phyloP scores from a whole-genome alignment of 2,797 vertebrate genomes.

The Myotis pilosus region DNA sequence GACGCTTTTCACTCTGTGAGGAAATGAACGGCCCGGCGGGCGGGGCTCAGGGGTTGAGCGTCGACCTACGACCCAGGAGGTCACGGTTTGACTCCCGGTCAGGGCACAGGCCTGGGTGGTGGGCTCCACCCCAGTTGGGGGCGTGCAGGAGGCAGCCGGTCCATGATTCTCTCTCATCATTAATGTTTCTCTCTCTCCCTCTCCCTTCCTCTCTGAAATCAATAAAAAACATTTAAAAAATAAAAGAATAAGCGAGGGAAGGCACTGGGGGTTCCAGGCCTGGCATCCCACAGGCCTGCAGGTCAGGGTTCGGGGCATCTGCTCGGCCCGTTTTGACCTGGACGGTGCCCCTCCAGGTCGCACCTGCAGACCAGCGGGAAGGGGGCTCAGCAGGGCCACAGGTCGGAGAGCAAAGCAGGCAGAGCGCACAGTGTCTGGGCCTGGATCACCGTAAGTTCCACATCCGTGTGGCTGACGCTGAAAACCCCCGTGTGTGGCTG shows the following conservation, averaged over 20 bases:
- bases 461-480: neutral
- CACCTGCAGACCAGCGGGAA: neutral
- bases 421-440: neutral
- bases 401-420: neutral
- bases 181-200: too few relatives aligned
- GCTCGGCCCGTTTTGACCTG: neutral
- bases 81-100: too few relatives aligned
- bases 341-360: neutral
- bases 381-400: neutral
- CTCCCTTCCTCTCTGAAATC: too few relatives aligned
- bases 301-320: neutral
- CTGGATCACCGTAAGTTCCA: neutral
- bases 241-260: neutral
- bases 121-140: too few relatives aligned
- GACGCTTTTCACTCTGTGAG: neutral
- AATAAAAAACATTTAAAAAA: too few relatives aligned
- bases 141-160: too few relatives aligned
- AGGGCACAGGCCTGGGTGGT: too few relatives aligned
- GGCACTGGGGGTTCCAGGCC: neutral
- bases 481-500: neutral
- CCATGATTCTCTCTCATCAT: too few relatives aligned
- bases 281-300: neutral
- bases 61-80: too few relatives aligned
- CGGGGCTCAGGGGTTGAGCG: too few relatives aligned
- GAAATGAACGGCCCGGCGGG: neutral